Base-by-base conservation (phyloP, 2,113 vertebrate species). In the Rhodinocichla rosea region DNA sequence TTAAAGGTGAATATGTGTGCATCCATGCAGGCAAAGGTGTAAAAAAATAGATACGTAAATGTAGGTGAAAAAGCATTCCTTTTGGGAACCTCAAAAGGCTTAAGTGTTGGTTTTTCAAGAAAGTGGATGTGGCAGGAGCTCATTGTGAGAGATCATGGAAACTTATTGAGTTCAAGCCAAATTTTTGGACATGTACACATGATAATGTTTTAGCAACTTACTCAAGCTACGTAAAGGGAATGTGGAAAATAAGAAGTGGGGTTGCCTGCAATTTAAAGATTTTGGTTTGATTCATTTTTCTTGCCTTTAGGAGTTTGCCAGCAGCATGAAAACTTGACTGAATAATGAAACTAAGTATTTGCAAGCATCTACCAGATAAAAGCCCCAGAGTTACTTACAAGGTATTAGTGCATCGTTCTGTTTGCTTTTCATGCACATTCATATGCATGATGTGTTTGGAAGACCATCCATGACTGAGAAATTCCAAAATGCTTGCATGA, bases 371-470 rank as follows among this genome's bases (percentile, higher is more conserved):
- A 56, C 83, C 75, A 70, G 63, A 91, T 90, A 90, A 88, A 93
- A 95, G 40, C 30, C 60, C 40, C 57, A 57, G 57, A 92, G 52
- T 77, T 90, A 68, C 67, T 83, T 93, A 84, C 90, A 91, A 92
- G 56, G 44, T 84, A 94, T 81, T 79, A 70, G 39, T 81, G 32
- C 19, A 67, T 80, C 42, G 63, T 93, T 92, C 63, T 86, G 63
- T 83, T 95, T 96, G 64, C 56, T 92, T 95, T 96, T 92, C 11
- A 0, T 92, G 60, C 35, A 30, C 52, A 90, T 92, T 94, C 79
- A 80, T 93, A 88, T 86, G 71, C 56, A 83, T 94, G 82, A 39
- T 30, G 74, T 91, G 55, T 90, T 94, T 77, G 81, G 87, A 96
- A 95, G 67, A 74, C 55, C 4, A 5, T 83, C 63, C 55, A 39